A percentile compares a stretch with the other conserved stretches of the same genome.
Conservation (phyloP, 2,888 invertebrate genomes). For the Nomada ruficornis region DNA sequence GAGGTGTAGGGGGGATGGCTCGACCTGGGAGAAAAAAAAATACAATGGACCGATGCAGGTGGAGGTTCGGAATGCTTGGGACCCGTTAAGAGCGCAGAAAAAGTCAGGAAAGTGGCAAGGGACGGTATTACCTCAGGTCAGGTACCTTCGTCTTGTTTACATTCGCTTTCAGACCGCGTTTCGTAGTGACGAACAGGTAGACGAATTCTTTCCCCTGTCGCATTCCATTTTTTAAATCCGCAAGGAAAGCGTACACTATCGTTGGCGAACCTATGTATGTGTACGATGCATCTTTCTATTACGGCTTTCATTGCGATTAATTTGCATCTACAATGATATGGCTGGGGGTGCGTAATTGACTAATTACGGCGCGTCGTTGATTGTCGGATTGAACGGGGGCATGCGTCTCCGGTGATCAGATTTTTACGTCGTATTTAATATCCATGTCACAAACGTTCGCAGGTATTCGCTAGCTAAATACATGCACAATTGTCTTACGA, state of each 20-base stretch:
- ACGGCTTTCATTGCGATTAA: no score
- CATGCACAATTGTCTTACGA: neutral
- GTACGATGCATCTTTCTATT: no score
- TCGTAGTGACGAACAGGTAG: slow-evolving; percentile 16
- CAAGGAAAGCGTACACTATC: no score
- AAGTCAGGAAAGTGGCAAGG: slow-evolving; percentile 25
- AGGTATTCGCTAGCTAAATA: slow-evolving; percentile 26
- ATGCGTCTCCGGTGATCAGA: neutral
- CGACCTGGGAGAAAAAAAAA: neutral
- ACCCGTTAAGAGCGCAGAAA: neutral
- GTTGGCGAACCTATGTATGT: no score
- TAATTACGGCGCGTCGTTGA: neutral
- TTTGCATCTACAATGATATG: no score
- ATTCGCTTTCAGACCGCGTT: neutral
- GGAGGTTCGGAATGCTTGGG: slow-evolving; percentile 11
- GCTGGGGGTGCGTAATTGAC: neutral
- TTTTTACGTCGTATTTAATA: slow-evolving; percentile 39
- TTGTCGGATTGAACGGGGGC: neutral
- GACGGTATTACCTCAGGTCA: slow-evolving; percentile 28
- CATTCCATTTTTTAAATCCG: no score
- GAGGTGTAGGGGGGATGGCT: no score
- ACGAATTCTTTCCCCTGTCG: neutral
- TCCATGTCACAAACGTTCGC: slow-evolving; percentile 38
- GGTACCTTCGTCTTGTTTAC: slow-evolving; percentile 43
- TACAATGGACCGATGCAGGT: slow-evolving; percentile 8